Evolutionary conservation across 2,888 invertebrate species (phyloP).

Genomic region (Neoitamus cyanurus): DNA sequence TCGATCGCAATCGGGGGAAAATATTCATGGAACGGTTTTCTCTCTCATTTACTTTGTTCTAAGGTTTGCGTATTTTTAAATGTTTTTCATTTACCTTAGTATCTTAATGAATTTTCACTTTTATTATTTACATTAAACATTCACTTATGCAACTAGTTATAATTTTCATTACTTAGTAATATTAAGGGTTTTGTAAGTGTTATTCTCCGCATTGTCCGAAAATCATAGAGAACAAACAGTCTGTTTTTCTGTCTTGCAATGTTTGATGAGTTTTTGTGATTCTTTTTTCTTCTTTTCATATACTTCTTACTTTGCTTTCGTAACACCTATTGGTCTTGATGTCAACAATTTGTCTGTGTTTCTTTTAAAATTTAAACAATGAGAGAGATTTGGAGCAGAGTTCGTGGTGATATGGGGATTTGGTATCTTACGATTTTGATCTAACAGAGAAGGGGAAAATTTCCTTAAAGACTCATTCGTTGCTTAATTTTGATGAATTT

Average conservation of each 20-base stretch:
- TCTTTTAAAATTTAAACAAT: neutral
- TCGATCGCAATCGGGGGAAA: conserved; percentile 42
- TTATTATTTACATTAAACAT: conserved; percentile 43
- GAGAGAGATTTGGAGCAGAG: neutral
- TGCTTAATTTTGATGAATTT: too few relatives aligned
- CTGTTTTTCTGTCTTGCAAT: conserved; percentile 17
- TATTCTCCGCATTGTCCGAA: conserved; percentile 33
- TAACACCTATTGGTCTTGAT: neutral
- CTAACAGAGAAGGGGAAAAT: too few relatives aligned
- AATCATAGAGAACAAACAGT: conserved; percentile 39
- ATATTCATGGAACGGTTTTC: conserved; percentile 45
- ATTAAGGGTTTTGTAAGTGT: conserved; percentile 41
- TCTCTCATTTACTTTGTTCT: conserved; percentile 28
- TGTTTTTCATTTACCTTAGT: conserved; percentile 8
- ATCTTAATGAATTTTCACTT: conserved; percentile 37
- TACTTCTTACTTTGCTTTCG: neutral
- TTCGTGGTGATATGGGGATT: neutral
- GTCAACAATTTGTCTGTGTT: neutral
- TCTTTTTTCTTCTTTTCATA: neutral
- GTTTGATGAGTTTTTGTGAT: neutral
- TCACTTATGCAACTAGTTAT: conserved; percentile 36
- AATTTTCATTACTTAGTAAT: conserved; percentile 43
- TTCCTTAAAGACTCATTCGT: neutral
- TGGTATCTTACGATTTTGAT: neutral
- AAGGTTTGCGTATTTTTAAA: conserved; percentile 37